A percentile compares a stretch with the other conserved stretches of the same genome.
These are phyloP conservation scores for Oryzias woworae DNA, from an alignment of 2,113 vertebrate species.

Conservation along the genomic window DNA sequence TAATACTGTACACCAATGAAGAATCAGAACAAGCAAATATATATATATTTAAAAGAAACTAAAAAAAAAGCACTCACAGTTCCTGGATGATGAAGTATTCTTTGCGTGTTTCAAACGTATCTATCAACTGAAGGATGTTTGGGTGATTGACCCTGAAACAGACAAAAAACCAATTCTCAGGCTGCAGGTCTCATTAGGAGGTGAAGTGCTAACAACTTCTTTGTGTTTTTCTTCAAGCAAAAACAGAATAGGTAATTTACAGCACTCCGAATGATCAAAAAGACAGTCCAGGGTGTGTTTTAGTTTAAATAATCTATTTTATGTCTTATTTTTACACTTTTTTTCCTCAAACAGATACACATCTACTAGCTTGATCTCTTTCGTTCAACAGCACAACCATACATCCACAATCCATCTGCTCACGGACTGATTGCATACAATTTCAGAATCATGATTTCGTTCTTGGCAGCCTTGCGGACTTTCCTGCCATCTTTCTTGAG, in stretches of 20 bases:
- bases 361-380: slow-evolving; percentile 7
- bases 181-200: background rate
- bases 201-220: background rate
- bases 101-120: slow-evolving; percentile 84
- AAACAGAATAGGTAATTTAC: too few relatives aligned
- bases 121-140: slow-evolving; percentile 85
- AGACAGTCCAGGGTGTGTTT: background rate
- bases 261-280: background rate
- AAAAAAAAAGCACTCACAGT: slow-evolving; percentile 74
- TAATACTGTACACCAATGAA: slow-evolving; percentile 7
- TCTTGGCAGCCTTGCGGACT: slow-evolving; percentile 86
- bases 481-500: slow-evolving; percentile 86
- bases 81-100: slow-evolving; percentile 88
- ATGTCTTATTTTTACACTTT: background rate
- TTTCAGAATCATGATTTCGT: slow-evolving; percentile 88
- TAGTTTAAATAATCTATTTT: background rate
- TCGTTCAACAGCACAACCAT: slow-evolving; percentile 27
- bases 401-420: slow-evolving; percentile 37
- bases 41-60: slow-evolving; percentile 9
- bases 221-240: background rate
- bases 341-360: background rate
- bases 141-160: slow-evolving; percentile 82
- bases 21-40: slow-evolving; percentile 1
- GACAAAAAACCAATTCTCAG: slow-evolving; percentile 15
- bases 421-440: slow-evolving; percentile 73